phyloP scores from a whole-genome alignment of 2,888 invertebrate species.

The Strigamia crassipes region DNA sequence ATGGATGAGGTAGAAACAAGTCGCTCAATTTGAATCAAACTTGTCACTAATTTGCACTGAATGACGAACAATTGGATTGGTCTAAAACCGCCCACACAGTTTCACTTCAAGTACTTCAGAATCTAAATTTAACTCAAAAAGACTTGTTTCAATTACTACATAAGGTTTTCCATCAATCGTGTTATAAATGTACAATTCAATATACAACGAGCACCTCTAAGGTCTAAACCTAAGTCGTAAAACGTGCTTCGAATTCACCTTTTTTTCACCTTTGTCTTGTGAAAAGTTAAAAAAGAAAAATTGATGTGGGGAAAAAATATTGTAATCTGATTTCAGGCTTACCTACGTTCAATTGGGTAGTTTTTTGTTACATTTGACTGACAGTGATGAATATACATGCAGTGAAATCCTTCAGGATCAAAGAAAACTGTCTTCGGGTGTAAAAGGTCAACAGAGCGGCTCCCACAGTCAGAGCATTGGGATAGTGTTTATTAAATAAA shows the following conservation, averaged over 20 bases:
- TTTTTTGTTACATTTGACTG: neutral
- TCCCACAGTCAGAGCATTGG: too few species aligned
- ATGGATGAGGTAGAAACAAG: neutral
- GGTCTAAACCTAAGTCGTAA: neutral
- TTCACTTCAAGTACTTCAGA: neutral
- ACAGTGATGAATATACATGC: neutral
- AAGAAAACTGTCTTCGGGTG: too few species aligned
- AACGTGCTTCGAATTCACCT: neutral
- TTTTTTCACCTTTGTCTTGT: neutral
- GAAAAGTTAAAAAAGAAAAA: neutral
- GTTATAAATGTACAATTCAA: neutral
- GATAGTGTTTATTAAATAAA: too few species aligned
- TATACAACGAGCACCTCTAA: neutral
- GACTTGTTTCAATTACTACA: neutral
- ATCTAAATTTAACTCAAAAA: neutral
- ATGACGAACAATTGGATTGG: neutral
- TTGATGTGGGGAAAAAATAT: neutral
- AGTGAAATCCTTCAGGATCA: too few species aligned
- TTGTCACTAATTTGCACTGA: neutral
- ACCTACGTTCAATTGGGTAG: neutral
- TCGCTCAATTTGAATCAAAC: neutral
- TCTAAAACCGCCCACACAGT: neutral
- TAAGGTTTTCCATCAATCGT: neutral
- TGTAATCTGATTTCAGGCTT: neutral
- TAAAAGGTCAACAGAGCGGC: too few species aligned